A percentile compares a stretch with the other conserved stretches of the same genome.
Evolutionary conservation across 2,888 invertebrate species (phyloP).

Genomic region (Drosophila birchii): DNA sequence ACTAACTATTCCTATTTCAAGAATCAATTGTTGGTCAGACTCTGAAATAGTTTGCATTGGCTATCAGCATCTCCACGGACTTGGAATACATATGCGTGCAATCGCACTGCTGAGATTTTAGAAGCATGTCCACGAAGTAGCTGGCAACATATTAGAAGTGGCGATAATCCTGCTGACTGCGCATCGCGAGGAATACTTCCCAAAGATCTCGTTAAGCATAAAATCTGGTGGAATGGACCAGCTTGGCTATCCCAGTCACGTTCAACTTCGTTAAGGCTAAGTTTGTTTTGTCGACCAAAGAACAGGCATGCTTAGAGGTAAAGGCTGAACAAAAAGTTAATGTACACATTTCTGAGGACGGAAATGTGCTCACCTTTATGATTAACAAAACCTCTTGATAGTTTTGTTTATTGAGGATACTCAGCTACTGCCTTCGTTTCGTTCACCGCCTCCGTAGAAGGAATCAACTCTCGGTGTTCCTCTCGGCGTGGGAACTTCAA

Average conservation of each 20-base stretch:
- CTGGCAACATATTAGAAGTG: not conserved
- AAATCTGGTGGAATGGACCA: not conserved
- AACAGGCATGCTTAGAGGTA: too few species aligned
- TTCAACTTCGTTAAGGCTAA: too few species aligned
- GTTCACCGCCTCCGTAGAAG: not conserved
- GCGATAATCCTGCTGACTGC: slow-evolving; percentile 1
- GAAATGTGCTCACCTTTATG: not conserved
- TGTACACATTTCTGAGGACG: too few species aligned
- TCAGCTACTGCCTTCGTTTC: not conserved
- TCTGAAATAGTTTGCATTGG: slow-evolving; percentile 11
- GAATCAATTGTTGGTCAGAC: slow-evolving; percentile 1
- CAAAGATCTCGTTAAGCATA: not conserved
- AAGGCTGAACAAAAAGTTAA: too few species aligned
- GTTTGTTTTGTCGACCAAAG: too few species aligned
- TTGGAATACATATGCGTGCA: not conserved
- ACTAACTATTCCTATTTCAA: slow-evolving; percentile 9
- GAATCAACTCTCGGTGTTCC: not conserved
- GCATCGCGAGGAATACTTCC: not conserved
- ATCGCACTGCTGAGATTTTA: not conserved
- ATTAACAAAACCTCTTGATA: not conserved
- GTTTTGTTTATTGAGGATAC: not conserved
- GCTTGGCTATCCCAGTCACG: not conserved
- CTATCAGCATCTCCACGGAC: slow-evolving; percentile 1
- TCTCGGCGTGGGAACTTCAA: not conserved
- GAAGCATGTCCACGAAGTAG: too few species aligned